These are phyloP conservation scores for Trichechus manatus DNA, from an alignment of 2,113 vertebrate species.

Conservation along the genomic window DNA sequence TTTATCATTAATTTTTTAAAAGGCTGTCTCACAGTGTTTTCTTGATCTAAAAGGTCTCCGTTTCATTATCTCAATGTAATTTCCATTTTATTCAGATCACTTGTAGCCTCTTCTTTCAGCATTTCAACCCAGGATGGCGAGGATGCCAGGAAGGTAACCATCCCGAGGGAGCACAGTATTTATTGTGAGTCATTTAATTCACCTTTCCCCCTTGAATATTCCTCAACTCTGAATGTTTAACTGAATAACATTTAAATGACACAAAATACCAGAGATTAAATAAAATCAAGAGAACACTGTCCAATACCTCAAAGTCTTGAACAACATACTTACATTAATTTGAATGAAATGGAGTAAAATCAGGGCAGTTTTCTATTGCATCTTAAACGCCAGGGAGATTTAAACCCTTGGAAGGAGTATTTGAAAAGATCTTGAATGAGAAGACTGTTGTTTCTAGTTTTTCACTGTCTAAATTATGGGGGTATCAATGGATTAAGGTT, in stretches of 20 bases:
- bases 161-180: neutral
- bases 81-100: constrained; percentile 45
- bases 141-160: neutral
- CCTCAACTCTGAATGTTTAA: constrained; percentile 5
- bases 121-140: neutral
- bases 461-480: constrained; percentile 54
- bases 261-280: constrained; percentile 20
- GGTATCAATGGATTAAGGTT: constrained; percentile 31
- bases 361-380: neutral
- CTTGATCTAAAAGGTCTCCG: constrained; percentile 29
- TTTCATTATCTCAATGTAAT: constrained; percentile 18
- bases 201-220: neutral
- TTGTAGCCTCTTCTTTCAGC: neutral
- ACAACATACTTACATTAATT: neutral
- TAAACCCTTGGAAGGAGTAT: neutral
- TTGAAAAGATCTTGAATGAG: constrained; percentile 32
- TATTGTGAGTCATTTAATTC: neutral
- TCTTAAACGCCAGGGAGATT: constrained; percentile 15
- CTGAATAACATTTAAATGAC: constrained; percentile 25
- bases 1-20: neutral
- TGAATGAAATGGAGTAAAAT: constrained; percentile 11
- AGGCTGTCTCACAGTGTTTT: neutral
- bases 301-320: neutral
- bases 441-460: constrained; percentile 28
- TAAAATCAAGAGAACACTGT: constrained; percentile 35